Conservation (phyloP, 1,140 invertebrate genomes). For the Pomacea maculata region DNA sequence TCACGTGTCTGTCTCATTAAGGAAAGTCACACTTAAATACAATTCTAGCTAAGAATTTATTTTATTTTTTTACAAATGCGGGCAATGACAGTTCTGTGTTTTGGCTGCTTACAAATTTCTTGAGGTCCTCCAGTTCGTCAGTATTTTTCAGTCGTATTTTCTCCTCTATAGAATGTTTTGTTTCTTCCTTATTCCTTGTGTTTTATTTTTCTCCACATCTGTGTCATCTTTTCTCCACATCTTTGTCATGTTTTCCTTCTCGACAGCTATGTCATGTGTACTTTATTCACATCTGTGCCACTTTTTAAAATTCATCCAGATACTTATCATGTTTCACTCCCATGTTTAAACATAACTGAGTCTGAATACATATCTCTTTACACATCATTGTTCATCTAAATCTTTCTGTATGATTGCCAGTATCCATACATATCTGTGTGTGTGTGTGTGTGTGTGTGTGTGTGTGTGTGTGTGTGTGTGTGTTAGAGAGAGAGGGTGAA, state of each 20-base stretch:
- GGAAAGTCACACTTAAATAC: no score
- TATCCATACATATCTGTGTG: neutral
- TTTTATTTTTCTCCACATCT: neutral
- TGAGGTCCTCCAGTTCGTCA: no score
- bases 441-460: slow-evolving; percentile 8
- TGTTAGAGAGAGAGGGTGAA: neutral
- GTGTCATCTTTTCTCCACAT: neutral
- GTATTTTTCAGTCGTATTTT: no score
- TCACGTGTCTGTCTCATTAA: no score
- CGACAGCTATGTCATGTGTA: neutral
- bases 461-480: slow-evolving; percentile 1
- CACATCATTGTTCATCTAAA: neutral
- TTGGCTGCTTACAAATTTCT: no score
- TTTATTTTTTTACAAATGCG: no score
- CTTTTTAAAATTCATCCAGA: neutral
- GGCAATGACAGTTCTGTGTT: no score
- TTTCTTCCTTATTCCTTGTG: no score
- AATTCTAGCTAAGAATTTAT: no score
- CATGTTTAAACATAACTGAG: neutral
- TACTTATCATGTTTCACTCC: neutral
- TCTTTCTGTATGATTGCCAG: neutral
- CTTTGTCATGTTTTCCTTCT: neutral
- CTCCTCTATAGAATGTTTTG: no score
- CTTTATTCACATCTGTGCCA: neutral
- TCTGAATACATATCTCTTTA: neutral